Percentiles rank a stretch among this genome's conserved stretches.
Evolutionary conservation across 2,888 invertebrate species (phyloP).

Genomic region (Eupeodes latifasciatus): DNA sequence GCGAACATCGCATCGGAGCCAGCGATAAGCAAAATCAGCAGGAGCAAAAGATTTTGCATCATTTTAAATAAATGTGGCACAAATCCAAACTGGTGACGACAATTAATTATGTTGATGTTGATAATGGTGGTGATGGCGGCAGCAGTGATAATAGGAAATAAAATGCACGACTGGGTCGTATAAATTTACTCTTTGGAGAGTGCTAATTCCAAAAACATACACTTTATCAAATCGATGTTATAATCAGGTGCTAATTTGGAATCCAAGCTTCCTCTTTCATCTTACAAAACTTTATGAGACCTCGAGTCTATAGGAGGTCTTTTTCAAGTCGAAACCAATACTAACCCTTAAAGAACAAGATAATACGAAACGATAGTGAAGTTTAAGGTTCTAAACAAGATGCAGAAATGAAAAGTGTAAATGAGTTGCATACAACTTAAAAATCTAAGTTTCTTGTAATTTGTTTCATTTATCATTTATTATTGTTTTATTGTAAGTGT

Average conservation of each 20-base stretch:
- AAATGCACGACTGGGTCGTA: constrained; percentile 5
- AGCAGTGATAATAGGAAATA: not conserved
- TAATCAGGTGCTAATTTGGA: not conserved
- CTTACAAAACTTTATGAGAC: not conserved
- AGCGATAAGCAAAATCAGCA: not conserved
- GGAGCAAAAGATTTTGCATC: not conserved
- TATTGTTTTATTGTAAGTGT: not conserved
- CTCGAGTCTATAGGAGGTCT: not conserved
- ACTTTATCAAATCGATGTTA: not conserved
- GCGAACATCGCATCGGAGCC: not conserved
- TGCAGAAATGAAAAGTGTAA: constrained; percentile 19
- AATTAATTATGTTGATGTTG: no score
- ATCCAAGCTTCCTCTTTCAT: not conserved
- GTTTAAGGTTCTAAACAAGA: not conserved
- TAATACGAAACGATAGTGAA: not conserved
- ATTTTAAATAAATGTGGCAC: not conserved
- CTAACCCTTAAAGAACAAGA: not conserved
- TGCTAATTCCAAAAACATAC: constrained; percentile 8
- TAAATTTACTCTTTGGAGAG: not conserved
- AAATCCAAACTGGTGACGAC: not conserved
- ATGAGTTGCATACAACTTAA: constrained; percentile 6
- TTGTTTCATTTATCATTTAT: not conserved
- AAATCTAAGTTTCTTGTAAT: not conserved
- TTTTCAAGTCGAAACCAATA: not conserved
- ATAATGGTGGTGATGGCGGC: not conserved